Evolutionary conservation across 53 echinoderm and acorn worm species (phyloP), one percentile per base, ranked within the genome.

Genomic region (Echinometra lucunter): DNA sequence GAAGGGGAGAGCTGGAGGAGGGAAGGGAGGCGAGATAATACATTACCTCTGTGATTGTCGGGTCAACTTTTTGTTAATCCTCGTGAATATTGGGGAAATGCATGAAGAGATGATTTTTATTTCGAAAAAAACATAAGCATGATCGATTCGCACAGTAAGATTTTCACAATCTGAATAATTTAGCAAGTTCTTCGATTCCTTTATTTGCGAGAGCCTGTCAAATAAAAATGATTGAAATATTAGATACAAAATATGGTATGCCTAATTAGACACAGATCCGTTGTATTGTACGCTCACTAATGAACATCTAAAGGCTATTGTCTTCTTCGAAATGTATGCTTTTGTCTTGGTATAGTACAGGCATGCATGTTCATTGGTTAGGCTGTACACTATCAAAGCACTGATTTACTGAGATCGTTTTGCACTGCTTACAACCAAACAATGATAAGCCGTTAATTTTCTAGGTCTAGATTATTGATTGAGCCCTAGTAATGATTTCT

Each of bases 401-500:
- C 42, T 42, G 78, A 40, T 42, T 78, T 78, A 42, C 21, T 38
- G 42, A 18, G 42, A 78, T 19, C 78, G 12, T 72, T 56, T 37
- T 40, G 78, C 35, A 40, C 42, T 78, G 78, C 38, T 78, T 78
- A 40, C 42, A 78, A 78, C 78, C 30, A 88, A 35, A 57, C 57
- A 6, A 78, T 78, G 78, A 38, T 6, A 78, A 78, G 35, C 42
- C 90, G 63, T 92, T 80, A 93, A 81, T 21, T 93, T 93, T 93
- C 58, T 81, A 60, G 93, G 93, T 57, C 93, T 57, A 8, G 40
- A 93, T 80, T 57, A 93, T 78, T 81, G 80, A 80, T 37, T 55
- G 78, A 56, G 93, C 49, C 82, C 93, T 80, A 93, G 72, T 44
- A 92, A 42, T 92, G 74, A 92, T 92, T 72, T 92, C 88, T 56